phyloP scores from a whole-genome alignment of 2,797 vertebrate species.

The Naso thynnoides region DNA sequence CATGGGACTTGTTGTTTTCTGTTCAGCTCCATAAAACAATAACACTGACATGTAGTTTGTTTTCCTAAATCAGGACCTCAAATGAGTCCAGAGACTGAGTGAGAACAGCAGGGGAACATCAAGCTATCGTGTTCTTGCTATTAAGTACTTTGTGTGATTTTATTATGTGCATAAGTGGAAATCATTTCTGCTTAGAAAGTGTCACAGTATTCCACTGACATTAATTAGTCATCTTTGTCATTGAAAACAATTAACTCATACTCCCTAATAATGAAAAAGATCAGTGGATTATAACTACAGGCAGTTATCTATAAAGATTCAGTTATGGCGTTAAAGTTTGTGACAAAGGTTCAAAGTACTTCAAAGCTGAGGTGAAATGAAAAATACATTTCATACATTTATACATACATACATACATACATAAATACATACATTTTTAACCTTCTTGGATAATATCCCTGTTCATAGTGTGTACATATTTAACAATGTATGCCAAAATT shows the following conservation, averaged over 20 bases:
- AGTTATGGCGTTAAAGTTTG: constrained; percentile 23
- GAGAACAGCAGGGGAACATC: constrained; percentile 54
- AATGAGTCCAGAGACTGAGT: constrained; percentile 59
- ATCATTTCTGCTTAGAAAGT: constrained; percentile 50
- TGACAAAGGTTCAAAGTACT: no score
- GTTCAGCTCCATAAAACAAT: constrained; percentile 72
- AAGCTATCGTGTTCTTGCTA: constrained; percentile 63
- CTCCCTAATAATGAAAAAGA: constrained; percentile 2
- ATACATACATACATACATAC: no score
- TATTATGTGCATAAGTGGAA: constrained; percentile 59
- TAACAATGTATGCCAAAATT: no score
- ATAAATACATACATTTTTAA: no score
- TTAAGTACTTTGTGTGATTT: constrained; percentile 70
- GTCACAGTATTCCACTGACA: constrained; percentile 47
- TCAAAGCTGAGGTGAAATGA: no score
- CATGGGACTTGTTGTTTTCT: constrained; percentile 74
- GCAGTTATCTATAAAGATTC: constrained; percentile 31
- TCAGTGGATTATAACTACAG: constrained; percentile 2
- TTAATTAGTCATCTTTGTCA: constrained; percentile 41
- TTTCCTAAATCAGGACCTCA: constrained; percentile 62
- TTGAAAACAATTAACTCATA: constrained; percentile 37
- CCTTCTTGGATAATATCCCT: no score
- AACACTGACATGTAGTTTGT: constrained; percentile 63
- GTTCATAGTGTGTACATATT: no score
- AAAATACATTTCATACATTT: no score